Evolutionary conservation across 2,888 invertebrate genomes (phyloP).

Genomic region (Noctua janthe): DNA sequence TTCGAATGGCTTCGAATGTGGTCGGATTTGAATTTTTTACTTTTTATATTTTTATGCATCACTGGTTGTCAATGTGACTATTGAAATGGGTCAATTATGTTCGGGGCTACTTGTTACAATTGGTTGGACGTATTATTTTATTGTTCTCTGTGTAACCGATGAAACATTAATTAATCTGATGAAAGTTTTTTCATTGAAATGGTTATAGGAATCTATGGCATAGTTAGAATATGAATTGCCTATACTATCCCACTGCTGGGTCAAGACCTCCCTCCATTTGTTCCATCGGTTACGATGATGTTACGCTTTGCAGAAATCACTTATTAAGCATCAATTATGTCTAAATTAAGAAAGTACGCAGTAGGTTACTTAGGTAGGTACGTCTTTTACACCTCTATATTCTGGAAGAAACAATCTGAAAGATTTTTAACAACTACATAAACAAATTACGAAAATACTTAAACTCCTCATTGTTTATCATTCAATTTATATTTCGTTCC

Average conservation of each 20-base stretch:
- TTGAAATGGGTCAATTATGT: constrained; percentile 48
- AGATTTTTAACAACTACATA: neutral
- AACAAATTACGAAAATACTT: constrained; percentile 25
- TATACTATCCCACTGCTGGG: neutral
- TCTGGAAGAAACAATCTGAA: neutral
- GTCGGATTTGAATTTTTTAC: constrained; percentile 66
- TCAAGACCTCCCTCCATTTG: neutral
- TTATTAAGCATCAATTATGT: neutral
- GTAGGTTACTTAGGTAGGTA: too few relatives aligned
- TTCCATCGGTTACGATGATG: neutral
- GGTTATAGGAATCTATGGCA: neutral
- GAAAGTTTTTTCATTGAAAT: neutral
- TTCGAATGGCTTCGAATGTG: constrained; percentile 61
- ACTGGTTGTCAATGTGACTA: constrained; percentile 36
- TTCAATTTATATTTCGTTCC: constrained; percentile 55
- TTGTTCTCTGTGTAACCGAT: neutral
- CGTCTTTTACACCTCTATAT: too few relatives aligned
- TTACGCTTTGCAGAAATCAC: neutral
- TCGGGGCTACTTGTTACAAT: constrained; percentile 27
- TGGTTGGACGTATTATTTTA: constrained; percentile 38
- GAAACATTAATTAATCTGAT: neutral
- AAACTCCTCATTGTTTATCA: constrained; percentile 47
- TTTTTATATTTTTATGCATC: constrained; percentile 65
- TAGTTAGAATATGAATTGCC: neutral
- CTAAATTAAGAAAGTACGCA: too few relatives aligned